Base-by-base conservation (phyloP, 2,888 invertebrate species). In the Agrotis clavis region DNA sequence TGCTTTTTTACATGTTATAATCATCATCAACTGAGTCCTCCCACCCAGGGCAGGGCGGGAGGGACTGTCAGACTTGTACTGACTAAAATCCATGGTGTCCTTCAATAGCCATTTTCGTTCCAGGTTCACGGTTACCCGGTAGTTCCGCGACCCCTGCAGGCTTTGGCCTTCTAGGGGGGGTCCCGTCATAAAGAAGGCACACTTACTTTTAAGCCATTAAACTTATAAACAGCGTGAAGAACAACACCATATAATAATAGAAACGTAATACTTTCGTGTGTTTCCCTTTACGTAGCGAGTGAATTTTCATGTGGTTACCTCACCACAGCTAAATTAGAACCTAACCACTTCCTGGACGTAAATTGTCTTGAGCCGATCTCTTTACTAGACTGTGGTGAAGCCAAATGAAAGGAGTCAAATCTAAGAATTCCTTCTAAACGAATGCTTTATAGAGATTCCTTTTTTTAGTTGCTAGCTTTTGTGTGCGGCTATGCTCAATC, bases 281-380 rank as follows among this genome's bases (percentile, higher is more conserved):
- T 21, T 56, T 67, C 48, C 5, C 9, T 62, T 35, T 16, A 48
- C 5, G 25, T 19, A 48, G 25, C 19, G 14, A 13, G 19, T 54
- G 11, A 4, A 9, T 57, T 30, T 19, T 7, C 67, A 76, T 54
- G 19, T 72, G 53, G 54, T 48, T 18, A 3, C 47, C 5, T 9
- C 0, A 66, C 67, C 54, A 21, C 48, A 30, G 11, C 14, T 30
- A 56, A 45, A 50, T 67, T 45, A 67, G 3, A 47, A 19, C 14
- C 4, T 3, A 16, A 25, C 54, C 47, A 75, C 67, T 54, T 48
- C 47, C 67, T 19, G 18, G 7, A 2, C 14, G 18, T 25, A 4
- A 1, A 35, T 54, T 41, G 2, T 3, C 11, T 35, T 67, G 3
- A 11, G 67, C 25, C 35, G 45, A 11, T 13, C 11, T 61, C 35